Evolutionary conservation across 2,113 vertebrate species (phyloP).

Genomic region (Psephotus haematonotus): DNA sequence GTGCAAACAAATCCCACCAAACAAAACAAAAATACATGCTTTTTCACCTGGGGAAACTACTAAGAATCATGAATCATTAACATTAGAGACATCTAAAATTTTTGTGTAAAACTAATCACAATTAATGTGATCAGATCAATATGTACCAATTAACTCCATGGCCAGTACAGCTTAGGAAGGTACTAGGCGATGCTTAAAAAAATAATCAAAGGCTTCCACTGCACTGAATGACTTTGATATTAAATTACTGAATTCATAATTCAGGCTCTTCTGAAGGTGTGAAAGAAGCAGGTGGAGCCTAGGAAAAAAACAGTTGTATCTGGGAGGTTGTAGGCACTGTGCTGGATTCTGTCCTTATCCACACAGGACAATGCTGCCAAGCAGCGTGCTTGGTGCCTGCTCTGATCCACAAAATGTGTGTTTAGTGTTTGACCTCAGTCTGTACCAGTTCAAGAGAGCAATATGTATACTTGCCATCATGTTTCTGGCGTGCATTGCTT

Average conservation of each 20-base stretch:
- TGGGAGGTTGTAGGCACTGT: background rate
- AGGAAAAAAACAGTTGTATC: too few species aligned
- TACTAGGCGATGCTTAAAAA: background rate
- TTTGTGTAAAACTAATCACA: background rate
- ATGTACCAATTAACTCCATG: background rate
- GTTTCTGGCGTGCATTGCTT: background rate
- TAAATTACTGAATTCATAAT: background rate
- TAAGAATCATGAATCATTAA: background rate
- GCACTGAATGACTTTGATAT: background rate
- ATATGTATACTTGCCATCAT: background rate
- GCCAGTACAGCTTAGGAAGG: background rate
- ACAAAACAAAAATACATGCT: background rate
- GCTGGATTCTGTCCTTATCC: background rate
- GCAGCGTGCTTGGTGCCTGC: background rate
- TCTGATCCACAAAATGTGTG: background rate
- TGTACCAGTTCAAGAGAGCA: background rate
- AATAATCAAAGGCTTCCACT: background rate
- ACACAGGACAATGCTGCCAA: fast-evolving
- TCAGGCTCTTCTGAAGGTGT: background rate
- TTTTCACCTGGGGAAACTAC: background rate
- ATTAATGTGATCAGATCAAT: background rate
- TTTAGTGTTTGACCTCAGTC: background rate
- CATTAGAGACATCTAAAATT: background rate
- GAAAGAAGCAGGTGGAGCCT: background rate
- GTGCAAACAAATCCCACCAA: background rate